Conservation (phyloP, 53 echinoderm and acorn worm genomes). For the Holothuria leucospilota region DNA sequence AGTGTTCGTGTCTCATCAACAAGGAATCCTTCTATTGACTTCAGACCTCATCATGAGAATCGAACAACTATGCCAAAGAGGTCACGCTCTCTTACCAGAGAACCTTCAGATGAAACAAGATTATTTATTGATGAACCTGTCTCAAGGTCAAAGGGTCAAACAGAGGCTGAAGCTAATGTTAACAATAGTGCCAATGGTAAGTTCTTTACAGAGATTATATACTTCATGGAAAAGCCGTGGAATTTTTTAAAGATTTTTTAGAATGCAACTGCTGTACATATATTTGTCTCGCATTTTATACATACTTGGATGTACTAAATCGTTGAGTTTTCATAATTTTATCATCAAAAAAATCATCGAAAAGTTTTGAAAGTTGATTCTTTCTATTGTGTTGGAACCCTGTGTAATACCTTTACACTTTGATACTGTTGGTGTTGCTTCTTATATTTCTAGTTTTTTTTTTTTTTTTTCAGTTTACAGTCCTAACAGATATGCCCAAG, state of each 20-base stretch:
- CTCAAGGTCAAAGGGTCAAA: conserved; percentile 11
- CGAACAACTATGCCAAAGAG: not conserved
- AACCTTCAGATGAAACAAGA: not conserved
- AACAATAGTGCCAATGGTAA: conserved; percentile 44
- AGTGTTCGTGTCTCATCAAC: not conserved
- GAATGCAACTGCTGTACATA: no score
- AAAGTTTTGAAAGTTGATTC: no score
- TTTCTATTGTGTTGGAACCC: no score
- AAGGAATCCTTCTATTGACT: conserved; percentile 39
- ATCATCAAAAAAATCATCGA: no score
- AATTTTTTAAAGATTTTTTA: no score
- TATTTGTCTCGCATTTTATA: no score
- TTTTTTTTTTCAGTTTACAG: conserved; percentile 3
- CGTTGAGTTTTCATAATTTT: no score
- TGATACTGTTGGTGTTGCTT: no score
- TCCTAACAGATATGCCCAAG: conserved; percentile 25
- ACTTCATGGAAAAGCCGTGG: no score
- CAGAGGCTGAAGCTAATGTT: conserved; percentile 15
- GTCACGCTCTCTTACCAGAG: not conserved
- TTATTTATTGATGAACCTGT: conserved; percentile 35
- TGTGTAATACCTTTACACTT: no score
- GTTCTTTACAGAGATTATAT: not conserved
- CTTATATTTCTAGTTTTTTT: not conserved
- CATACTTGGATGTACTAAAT: no score
- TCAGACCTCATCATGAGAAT: conserved; percentile 29